These are phyloP conservation scores for Heliconius congener DNA, from an alignment of 1,140 invertebrate species.

Conservation along the genomic window DNA sequence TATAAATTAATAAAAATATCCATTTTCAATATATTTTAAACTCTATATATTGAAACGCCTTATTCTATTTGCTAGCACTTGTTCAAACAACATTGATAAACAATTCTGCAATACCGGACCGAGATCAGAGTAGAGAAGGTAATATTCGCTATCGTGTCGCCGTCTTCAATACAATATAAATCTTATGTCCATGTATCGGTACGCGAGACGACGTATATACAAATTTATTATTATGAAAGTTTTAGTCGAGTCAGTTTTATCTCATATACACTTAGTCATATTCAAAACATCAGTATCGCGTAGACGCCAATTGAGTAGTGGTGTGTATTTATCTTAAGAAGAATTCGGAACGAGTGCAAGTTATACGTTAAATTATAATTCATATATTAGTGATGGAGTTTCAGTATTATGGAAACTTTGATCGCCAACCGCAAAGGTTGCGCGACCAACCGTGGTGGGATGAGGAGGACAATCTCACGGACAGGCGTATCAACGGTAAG, in stretches of 20 bases:
- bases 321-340: constrained; percentile 51
- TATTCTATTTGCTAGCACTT: constrained; percentile 54
- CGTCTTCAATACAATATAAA: not conserved
- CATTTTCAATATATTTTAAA: not conserved
- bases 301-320: constrained; percentile 53
- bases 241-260: constrained; percentile 61
- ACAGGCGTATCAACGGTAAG: constrained; percentile 71
- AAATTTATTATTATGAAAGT: constrained; percentile 41
- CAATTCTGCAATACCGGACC: constrained; percentile 26
- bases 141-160: not conserved
- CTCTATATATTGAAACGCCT: constrained; percentile 49
- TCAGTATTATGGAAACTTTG: constrained; percentile 70
- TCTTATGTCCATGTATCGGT: not conserved
- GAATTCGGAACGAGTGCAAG: constrained; percentile 2
- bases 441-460: constrained; percentile 74
- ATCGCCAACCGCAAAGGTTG: constrained; percentile 53
- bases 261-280: constrained; percentile 53
- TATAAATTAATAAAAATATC: not conserved
- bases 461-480: constrained; percentile 72
- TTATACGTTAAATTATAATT: constrained; percentile 15
- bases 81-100: constrained; percentile 43
- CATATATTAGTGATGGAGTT: constrained; percentile 61
- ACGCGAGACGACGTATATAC: not conserved
- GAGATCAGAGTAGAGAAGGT: constrained; percentile 6
- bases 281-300: constrained; percentile 67